A percentile compares a stretch with the other conserved stretches of the same genome.
These are phyloP conservation scores for Pyrgus malvae DNA, from an alignment of 2,888 invertebrate species.

Conservation along the genomic window DNA sequence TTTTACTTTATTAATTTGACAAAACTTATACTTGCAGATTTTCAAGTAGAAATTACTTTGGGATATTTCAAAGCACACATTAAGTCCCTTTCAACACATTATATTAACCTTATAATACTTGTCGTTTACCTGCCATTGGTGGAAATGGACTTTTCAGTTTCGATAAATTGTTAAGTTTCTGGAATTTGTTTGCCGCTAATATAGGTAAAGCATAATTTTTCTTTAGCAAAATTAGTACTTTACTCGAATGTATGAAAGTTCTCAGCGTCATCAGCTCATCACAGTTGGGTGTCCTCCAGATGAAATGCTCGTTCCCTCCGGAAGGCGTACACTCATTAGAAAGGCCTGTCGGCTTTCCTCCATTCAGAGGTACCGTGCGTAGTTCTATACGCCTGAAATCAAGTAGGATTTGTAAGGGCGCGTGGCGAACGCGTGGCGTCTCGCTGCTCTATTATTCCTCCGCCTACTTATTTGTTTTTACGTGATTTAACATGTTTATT, in stretches of 20 bases:
- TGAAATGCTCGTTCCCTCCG: slow-evolving; percentile 50
- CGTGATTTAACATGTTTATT: slow-evolving; percentile 72
- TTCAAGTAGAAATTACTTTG: too few species aligned
- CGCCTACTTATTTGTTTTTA: slow-evolving; percentile 75
- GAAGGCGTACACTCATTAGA: slow-evolving; percentile 64
- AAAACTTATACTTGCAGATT: too few species aligned
- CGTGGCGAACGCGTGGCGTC: slow-evolving; percentile 52
- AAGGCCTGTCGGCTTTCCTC: slow-evolving; percentile 58
- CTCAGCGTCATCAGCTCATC: background rate
- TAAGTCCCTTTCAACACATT: too few species aligned
- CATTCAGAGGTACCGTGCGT: slow-evolving; percentile 35
- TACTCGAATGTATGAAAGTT: background rate
- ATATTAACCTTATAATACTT: too few species aligned
- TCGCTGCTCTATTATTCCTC: slow-evolving; percentile 40
- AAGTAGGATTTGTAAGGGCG: slow-evolving; percentile 46
- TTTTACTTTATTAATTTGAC: too few species aligned
- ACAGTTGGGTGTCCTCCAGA: slow-evolving; percentile 45
- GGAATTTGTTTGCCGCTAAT: too few species aligned
- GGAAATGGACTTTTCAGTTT: too few species aligned
- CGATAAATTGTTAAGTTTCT: too few species aligned
- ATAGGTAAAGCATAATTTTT: too few species aligned
- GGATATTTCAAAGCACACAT: too few species aligned
- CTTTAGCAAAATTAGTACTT: background rate
- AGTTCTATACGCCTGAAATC: slow-evolving; percentile 45
- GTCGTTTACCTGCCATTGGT: too few species aligned